Evolutionary conservation across 1,140 invertebrate species (phyloP).

Genomic region (Paraescarpia echinospica): DNA sequence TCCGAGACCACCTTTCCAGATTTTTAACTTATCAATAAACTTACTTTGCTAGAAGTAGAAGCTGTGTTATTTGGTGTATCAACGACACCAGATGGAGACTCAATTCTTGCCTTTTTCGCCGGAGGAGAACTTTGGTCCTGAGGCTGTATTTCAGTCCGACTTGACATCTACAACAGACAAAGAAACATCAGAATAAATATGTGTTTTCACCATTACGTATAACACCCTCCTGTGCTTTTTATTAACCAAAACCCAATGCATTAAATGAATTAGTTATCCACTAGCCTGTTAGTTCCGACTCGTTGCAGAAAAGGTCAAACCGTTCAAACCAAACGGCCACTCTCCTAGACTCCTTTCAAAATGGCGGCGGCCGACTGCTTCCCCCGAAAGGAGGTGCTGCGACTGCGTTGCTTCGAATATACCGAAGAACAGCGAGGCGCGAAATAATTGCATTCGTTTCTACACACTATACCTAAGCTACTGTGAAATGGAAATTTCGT

Average conservation of each 20-base stretch:
- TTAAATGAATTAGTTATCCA: background rate
- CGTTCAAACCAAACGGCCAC: background rate
- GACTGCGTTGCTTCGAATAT: background rate
- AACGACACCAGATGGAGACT: slow-evolving; percentile 24
- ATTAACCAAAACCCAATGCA: background rate
- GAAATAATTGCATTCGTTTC: slow-evolving; percentile 6
- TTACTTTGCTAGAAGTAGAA: slow-evolving; percentile 10
- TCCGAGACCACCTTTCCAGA: background rate
- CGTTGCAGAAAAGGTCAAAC: background rate
- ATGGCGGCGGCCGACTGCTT: slow-evolving; percentile 2
- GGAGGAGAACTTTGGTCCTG: slow-evolving; percentile 39
- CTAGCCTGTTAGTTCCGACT: slow-evolving; percentile 3
- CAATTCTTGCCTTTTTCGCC: slow-evolving; percentile 48
- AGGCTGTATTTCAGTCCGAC: slow-evolving; percentile 39
- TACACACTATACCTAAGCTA: background rate
- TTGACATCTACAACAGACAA: slow-evolving; percentile 45
- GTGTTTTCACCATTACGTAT: background rate
- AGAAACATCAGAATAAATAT: background rate
- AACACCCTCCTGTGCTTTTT: background rate
- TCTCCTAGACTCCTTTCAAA: background rate
- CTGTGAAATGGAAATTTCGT: background rate
- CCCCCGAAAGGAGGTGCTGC: background rate
- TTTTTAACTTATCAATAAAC: slow-evolving; percentile 18
- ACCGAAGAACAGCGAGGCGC: background rate
- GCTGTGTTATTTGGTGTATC: background rate